Evolutionary conservation across 2,113 vertebrate species (phyloP).

Genomic region (Plotosus lineatus): DNA sequence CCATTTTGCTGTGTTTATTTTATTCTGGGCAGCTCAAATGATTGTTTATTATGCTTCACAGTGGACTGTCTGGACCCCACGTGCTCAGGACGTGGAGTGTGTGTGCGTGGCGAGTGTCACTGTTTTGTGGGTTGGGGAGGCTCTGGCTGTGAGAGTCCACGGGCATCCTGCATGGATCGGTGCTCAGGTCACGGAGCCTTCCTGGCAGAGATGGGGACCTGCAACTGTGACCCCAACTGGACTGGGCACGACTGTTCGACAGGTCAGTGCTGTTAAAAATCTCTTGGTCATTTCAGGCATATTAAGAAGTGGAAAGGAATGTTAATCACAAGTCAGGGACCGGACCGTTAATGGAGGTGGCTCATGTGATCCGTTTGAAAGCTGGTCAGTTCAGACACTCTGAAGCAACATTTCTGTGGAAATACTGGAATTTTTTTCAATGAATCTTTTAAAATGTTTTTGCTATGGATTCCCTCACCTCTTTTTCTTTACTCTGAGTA

Average conservation of each 20-base stretch:
- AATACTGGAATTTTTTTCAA: conserved; percentile 2
- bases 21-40: conserved; percentile 45
- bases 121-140: conserved; percentile 96
- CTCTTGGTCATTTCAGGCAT: neutral
- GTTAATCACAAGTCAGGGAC: neutral
- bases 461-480: neutral
- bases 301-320: neutral
- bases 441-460: neutral
- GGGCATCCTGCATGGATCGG: conserved; percentile 94
- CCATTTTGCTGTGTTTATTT: conserved; percentile 48
- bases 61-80: conserved; percentile 98
- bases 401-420: neutral
- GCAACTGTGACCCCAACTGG: conserved; percentile 95
- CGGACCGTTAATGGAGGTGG: neutral
- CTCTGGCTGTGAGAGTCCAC: conserved; percentile 85
- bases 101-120: conserved; percentile 93
- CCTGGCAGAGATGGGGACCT: conserved; percentile 84
- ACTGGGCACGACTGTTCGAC: conserved; percentile 92
- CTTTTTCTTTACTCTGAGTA: neutral
- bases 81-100: conserved; percentile 90
- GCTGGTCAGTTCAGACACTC: neutral
- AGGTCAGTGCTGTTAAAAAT: conserved; percentile 71
- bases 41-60: conserved; percentile 57
- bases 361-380: neutral
- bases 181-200: conserved; percentile 94